Evolutionary conservation across 2,797 vertebrate genomes (phyloP).

Genomic region (Mus minutoides): DNA sequence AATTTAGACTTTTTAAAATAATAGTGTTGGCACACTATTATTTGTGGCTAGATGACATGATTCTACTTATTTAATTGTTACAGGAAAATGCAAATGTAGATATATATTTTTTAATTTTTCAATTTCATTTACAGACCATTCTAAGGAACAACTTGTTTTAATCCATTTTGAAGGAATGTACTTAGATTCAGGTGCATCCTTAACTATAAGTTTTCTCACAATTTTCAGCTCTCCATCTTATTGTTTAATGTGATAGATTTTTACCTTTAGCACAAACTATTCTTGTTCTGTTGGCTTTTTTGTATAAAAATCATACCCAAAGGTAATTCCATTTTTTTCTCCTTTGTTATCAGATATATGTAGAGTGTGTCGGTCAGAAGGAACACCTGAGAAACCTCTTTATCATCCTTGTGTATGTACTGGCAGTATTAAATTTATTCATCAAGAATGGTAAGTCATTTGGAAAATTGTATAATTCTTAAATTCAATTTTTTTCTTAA

Average conservation of each 20-base stretch:
- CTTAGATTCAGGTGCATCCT: constrained; percentile 39
- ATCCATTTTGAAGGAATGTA: constrained; percentile 10
- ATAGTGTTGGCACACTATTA: background rate
- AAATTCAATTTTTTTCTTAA: constrained; percentile 16
- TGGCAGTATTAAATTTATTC: constrained; percentile 99
- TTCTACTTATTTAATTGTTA: constrained; percentile 34
- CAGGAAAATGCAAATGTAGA: constrained; percentile 19
- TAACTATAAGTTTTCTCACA: background rate
- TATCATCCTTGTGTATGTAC: constrained; percentile 99
- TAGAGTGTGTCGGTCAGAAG: constrained; percentile 97
- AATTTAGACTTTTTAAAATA: background rate
- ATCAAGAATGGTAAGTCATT: constrained; percentile 96
- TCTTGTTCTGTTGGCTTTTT: background rate
- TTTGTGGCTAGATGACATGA: background rate
- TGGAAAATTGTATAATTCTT: constrained; percentile 40
- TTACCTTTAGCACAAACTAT: background rate
- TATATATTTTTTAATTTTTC: background rate
- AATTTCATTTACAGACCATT: background rate
- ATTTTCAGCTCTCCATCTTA: background rate
- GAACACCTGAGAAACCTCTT: constrained; percentile 96
- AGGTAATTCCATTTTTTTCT: constrained; percentile 64
- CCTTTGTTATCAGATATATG: constrained; percentile 93
- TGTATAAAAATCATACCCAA: constrained; percentile 1
- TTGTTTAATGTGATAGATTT: constrained; percentile 25
- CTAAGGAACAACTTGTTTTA: background rate